Percentiles rank a stretch among this genome's conserved stretches.
These are phyloP conservation scores for Eupithecia subfuscata DNA, from an alignment of 2,888 invertebrate species.

Conservation along the genomic window DNA sequence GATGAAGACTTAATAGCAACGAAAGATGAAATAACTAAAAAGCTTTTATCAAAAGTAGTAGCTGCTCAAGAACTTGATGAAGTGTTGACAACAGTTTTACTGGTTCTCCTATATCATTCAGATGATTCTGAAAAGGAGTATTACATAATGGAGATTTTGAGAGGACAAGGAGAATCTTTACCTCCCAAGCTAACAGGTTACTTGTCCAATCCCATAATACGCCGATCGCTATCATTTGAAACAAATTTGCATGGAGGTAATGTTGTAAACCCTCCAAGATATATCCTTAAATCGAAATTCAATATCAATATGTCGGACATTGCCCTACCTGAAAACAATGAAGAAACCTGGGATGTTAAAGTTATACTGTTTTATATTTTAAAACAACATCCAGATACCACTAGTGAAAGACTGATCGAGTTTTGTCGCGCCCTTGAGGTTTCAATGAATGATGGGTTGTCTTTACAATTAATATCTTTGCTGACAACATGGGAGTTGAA, in stretches of 20 bases:
- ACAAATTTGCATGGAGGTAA: conserved; percentile 59
- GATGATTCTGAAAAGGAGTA: conserved; percentile 55
- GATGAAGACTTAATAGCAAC: conserved; percentile 47
- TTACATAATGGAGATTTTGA: conserved; percentile 65
- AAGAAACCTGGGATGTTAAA: conserved; percentile 80
- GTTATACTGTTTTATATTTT: conserved; percentile 75
- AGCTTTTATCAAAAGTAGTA: conserved; percentile 64
- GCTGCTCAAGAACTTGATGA: conserved; percentile 71
- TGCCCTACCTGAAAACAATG: conserved; percentile 71
- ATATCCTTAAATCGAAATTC: conserved; percentile 73
- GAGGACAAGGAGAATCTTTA: conserved; percentile 67
- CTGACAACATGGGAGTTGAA: conserved; percentile 74
- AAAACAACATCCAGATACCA: conserved; percentile 66
- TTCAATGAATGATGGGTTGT: conserved; percentile 70
- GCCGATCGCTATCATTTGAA: conserved; percentile 63
- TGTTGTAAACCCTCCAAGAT: conserved; percentile 69
- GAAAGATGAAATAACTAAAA: conserved; percentile 57
- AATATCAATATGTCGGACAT: conserved; percentile 75
- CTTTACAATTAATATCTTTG: conserved; percentile 71
- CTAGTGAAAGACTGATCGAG: conserved; percentile 64
- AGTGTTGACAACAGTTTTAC: conserved; percentile 64
- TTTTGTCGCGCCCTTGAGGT: conserved; percentile 71
- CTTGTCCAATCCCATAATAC: conserved; percentile 61
- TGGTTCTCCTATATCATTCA: conserved; percentile 59
- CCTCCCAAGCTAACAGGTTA: conserved; percentile 61